These are phyloP conservation scores for Anagyrus pseudococci DNA, from an alignment of 2,888 invertebrate species.

Conservation along the genomic window DNA sequence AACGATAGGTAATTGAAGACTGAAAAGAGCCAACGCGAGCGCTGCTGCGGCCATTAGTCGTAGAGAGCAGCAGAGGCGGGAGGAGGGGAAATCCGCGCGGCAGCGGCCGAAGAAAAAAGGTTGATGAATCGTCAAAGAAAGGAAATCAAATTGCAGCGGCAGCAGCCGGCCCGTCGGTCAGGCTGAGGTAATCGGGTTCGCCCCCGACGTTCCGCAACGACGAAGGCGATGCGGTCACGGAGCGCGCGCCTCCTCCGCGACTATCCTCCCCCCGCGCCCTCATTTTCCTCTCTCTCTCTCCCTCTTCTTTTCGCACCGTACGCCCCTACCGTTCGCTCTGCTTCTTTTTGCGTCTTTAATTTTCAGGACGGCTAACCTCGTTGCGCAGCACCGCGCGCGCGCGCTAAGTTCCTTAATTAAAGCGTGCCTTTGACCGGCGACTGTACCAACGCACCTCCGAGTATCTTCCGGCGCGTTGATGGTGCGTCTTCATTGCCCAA, in stretches of 20 bases:
- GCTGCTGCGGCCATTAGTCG: no score
- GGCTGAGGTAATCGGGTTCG: conserved; percentile 24
- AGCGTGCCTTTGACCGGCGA: conserved; percentile 2
- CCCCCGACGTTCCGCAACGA: conserved; percentile 21
- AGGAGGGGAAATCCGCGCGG: not conserved
- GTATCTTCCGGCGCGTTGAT: no score
- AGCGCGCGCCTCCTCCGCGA: not conserved
- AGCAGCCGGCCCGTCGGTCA: no score
- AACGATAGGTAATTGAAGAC: no score
- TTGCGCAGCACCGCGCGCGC: conserved; percentile 16
- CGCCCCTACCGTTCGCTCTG: not conserved
- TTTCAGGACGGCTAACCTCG: conserved; percentile 34
- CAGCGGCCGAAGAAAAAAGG: no score
- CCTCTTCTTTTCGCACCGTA: not conserved
- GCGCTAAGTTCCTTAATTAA: conserved; percentile 34
- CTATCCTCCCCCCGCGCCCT: not conserved
- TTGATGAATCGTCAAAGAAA: no score
- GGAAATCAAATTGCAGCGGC: conserved; percentile 18
- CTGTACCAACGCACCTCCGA: no score
- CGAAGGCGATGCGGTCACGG: not conserved
- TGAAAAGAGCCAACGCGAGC: no score
- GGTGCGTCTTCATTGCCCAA: no score
- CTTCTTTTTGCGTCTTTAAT: conserved; percentile 26
- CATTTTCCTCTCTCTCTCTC: no score
- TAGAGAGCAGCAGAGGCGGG: no score